Conservation (phyloP, 2,113 vertebrate species). For the Gymnarchus niloticus region DNA sequence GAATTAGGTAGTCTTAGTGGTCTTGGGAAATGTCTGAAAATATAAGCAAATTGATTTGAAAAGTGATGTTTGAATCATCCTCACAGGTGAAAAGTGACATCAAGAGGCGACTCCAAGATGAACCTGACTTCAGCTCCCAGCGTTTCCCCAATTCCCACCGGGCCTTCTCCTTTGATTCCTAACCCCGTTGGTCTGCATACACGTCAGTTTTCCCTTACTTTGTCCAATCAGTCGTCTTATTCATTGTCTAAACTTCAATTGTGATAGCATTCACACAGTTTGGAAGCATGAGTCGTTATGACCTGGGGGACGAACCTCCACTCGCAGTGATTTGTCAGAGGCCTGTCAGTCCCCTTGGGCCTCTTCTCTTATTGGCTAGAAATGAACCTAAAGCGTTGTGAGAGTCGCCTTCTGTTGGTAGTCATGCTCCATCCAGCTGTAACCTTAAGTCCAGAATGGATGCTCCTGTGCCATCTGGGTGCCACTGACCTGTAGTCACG, state of each 20-base stretch:
- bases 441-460: not conserved
- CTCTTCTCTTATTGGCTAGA: not conserved
- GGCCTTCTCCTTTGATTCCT: constrained; percentile 70
- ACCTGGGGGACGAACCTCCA: too few relatives aligned
- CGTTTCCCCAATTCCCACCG: constrained; percentile 72
- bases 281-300: not conserved
- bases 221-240: not conserved
- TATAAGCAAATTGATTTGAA: not conserved
- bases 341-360: not conserved
- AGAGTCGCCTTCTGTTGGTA: not conserved
- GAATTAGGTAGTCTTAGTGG: too few relatives aligned
- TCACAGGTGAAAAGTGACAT: constrained; percentile 71
- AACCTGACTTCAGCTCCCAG: constrained; percentile 67
- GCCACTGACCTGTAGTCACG: not conserved
- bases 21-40: not conserved
- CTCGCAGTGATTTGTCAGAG: not conserved
- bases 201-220: not conserved
- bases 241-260: not conserved
- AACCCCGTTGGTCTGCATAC: constrained; percentile 26
- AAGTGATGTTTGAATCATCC: not conserved
- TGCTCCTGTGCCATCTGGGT: not conserved
- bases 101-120: constrained; percentile 65
- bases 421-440: not conserved
- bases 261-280: not conserved
- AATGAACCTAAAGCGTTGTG: not conserved